These are phyloP conservation scores for Perccottus glenii DNA, from an alignment of 2,113 vertebrate species.

Conservation along the genomic window DNA sequence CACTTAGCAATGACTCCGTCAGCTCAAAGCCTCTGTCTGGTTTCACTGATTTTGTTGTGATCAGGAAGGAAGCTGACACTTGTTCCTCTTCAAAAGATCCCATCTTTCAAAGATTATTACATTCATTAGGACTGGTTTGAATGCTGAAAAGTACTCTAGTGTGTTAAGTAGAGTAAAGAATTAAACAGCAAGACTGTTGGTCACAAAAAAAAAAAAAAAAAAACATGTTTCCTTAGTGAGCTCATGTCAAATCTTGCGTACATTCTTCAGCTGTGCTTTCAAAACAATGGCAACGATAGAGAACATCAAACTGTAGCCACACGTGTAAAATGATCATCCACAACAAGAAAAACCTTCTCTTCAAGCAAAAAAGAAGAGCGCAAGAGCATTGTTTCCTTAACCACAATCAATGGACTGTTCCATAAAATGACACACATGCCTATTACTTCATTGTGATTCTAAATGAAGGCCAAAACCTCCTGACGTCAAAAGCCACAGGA, in stretches of 20 bases:
- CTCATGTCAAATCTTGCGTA: slow-evolving; percentile 55
- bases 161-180: slow-evolving; percentile 22
- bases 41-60: slow-evolving; percentile 60
- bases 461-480: slow-evolving; percentile 59
- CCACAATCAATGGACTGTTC: slow-evolving; percentile 65
- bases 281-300: slow-evolving; percentile 38
- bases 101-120: slow-evolving; percentile 17
- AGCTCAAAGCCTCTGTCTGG: slow-evolving; percentile 60
- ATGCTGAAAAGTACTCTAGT: slow-evolving; percentile 23
- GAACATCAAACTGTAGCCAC: slow-evolving; percentile 53
- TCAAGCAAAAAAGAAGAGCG: slow-evolving; percentile 8
- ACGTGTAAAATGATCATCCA: slow-evolving; percentile 58
- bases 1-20: slow-evolving; percentile 37
- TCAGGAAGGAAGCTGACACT: slow-evolving; percentile 33
- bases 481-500: slow-evolving; percentile 72
- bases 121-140: slow-evolving; percentile 5
- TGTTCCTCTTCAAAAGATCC: slow-evolving; percentile 50
- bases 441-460: slow-evolving; percentile 71
- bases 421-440: slow-evolving; percentile 56
- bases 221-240: slow-evolving; percentile 57
- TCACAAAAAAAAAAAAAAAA: slow-evolving; percentile 21
- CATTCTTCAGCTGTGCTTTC: slow-evolving; percentile 49
- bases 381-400: slow-evolving; percentile 65
- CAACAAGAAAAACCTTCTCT: slow-evolving; percentile 49
- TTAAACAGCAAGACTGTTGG: slow-evolving; percentile 28